Evolutionary conservation across 2,113 vertebrate species (phyloP).

Genomic region (Vanacampus margaritifer): DNA sequence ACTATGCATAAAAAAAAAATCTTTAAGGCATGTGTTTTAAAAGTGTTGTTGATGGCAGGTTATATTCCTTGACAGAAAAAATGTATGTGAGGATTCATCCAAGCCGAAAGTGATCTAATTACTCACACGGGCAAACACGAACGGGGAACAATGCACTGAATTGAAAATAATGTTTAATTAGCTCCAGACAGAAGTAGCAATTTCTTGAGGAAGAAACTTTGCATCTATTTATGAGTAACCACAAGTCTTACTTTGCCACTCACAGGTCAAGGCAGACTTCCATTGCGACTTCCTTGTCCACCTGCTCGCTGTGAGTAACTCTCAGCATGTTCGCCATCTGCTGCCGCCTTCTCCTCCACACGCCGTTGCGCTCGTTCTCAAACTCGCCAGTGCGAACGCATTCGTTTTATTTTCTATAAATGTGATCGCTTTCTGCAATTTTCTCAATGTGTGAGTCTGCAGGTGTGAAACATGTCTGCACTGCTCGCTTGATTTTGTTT

Average conservation of each 20-base stretch:
- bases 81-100: background rate
- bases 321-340: slow-evolving; percentile 44
- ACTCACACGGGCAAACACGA: too few species aligned
- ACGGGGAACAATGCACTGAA: background rate
- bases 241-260: slow-evolving; percentile 18
- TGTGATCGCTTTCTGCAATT: slow-evolving; percentile 12
- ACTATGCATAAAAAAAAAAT: too few species aligned
- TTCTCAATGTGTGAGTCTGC: slow-evolving; percentile 28
- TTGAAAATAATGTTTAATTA: background rate
- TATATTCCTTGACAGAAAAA: background rate
- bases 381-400: background rate
- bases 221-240: slow-evolving; percentile 2
- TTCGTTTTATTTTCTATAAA: slow-evolving; percentile 8
- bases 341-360: slow-evolving; percentile 10
- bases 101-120: too few species aligned
- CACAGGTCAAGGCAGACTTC: slow-evolving; percentile 41
- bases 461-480: slow-evolving; percentile 41
- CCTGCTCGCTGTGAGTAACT: slow-evolving; percentile 55
- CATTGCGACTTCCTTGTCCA: slow-evolving; percentile 36
- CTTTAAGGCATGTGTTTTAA: background rate
- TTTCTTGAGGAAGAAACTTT: background rate
- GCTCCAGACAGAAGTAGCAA: background rate
- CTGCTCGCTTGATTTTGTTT: slow-evolving; percentile 9
- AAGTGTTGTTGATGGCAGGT: background rate
- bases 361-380: slow-evolving; percentile 18